These are phyloP conservation scores for Rhagologus leucostigma DNA, from an alignment of 2,113 vertebrate genomes.

Conservation along the genomic window DNA sequence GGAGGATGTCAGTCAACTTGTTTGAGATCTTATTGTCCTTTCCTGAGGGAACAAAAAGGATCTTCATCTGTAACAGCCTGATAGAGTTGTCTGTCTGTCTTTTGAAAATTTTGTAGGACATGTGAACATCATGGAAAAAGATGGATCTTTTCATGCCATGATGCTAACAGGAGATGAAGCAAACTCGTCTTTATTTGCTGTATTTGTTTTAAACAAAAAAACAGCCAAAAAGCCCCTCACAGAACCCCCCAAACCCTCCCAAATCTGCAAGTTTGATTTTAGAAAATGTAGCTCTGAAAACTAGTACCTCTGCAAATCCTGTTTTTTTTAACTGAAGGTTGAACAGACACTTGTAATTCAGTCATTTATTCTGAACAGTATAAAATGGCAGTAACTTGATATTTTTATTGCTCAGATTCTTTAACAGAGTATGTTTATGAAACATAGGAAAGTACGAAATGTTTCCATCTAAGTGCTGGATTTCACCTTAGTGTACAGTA, in stretches of 20 bases:
- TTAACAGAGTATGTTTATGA: conserved; percentile 3
- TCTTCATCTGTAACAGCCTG: neutral
- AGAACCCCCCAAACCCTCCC: neutral
- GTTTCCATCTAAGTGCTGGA: conserved; percentile 17
- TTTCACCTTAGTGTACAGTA: neutral
- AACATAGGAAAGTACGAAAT: neutral
- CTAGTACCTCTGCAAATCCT: neutral
- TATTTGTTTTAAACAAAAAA: neutral
- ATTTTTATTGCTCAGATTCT: conserved; percentile 7
- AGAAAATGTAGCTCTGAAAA: neutral
- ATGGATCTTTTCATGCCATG: neutral
- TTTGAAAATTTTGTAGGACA: neutral
- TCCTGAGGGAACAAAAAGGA: neutral
- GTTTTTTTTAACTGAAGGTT: neutral
- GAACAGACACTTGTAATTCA: neutral
- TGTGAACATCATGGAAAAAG: neutral
- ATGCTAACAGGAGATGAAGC: neutral
- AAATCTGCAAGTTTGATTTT: neutral
- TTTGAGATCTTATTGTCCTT: neutral
- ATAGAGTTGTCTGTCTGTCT: neutral
- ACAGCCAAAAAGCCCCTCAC: neutral
- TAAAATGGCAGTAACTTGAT: conserved; percentile 15
- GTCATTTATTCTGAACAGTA: neutral
- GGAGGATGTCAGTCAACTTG: neutral
- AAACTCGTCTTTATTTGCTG: neutral